A percentile compares a stretch with the other conserved stretches of the same genome.
These are phyloP conservation scores for Galaxias olidus DNA, from an alignment of 2,797 vertebrate species.

Conservation along the genomic window DNA sequence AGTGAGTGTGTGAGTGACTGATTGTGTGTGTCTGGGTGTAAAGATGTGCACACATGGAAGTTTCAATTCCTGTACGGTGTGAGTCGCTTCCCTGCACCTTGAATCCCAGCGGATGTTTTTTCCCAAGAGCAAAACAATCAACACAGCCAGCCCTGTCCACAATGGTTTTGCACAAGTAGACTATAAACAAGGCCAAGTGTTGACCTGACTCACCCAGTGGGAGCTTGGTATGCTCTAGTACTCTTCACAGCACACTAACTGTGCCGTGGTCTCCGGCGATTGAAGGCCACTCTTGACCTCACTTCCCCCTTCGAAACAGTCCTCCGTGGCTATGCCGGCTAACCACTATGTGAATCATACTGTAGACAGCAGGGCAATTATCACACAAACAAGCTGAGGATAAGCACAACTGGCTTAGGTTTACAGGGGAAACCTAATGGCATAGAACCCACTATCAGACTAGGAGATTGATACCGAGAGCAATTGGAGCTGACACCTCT, in stretches of 20 bases:
- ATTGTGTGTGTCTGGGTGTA: too few relatives aligned
- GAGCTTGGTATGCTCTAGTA: constrained; percentile 27
- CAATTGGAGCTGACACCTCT: constrained; percentile 47
- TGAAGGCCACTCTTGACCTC: constrained; percentile 6
- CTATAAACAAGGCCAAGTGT: constrained; percentile 26
- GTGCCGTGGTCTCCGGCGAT: constrained; percentile 12
- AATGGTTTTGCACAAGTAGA: constrained; percentile 45
- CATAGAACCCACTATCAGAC: constrained; percentile 18
- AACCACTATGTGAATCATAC: constrained; percentile 30
- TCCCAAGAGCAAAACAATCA: constrained; percentile 29
- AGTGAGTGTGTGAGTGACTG: too few relatives aligned
- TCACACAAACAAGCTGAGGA: constrained; percentile 15
- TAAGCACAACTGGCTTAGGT: constrained; percentile 3
- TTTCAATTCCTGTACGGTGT: constrained; percentile 7
- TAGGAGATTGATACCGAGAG: constrained; percentile 46
- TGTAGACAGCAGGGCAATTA: constrained; percentile 12
- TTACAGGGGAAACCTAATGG: not conserved
- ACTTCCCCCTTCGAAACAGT: constrained; percentile 18
- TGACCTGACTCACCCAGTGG: constrained; percentile 26
- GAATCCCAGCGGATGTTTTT: constrained; percentile 13
- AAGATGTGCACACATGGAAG: too few relatives aligned
- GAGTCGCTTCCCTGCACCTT: constrained; percentile 16
- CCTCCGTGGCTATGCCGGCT: constrained; percentile 15
- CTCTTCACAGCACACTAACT: constrained; percentile 23
- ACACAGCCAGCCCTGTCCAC: constrained; percentile 24